Evolutionary conservation across 2,888 invertebrate genomes (phyloP), one percentile per base, ranked within the genome.

Genomic region (Megalurothrips usitatus): DNA sequence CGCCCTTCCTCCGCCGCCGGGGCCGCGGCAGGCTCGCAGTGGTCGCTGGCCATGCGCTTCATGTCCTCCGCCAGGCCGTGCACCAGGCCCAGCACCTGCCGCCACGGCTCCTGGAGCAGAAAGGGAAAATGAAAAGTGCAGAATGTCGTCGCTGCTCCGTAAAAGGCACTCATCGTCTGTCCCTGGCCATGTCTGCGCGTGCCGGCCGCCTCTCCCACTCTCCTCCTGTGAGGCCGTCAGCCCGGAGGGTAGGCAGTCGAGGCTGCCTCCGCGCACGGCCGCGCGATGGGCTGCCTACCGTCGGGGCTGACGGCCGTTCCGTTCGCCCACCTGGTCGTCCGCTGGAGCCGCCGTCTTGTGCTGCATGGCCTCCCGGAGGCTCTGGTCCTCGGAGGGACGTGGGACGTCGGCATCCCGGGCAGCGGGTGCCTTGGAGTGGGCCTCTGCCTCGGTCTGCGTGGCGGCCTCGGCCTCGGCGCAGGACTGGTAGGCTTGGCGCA

Each of bases 51-150:
- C 68, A 75, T 23, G 23, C 68, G 23, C 12, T 26, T n/a, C 68
- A 75, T 26, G 68, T 75, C 68, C 68, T 75, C 68, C 23, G 68
- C 68, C 23, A 75, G 68, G 23, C 26, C 68, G 68, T 75, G 68
- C 23, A 75, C 68, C 11, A 75, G 26, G 23, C 68, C 68, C 68
- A 75, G 26, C 26, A 75, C 68, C 68, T 75, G 68, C 68, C 26
- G 68, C 68, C 68, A 75, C 26, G 68, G 58, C 58, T 58, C 68
- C 68, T 75, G 68, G 11, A 26, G 58, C n/a, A 19, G 2, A 14
- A 58, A 58, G 0, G 14, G 11, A 14, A 58, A 58, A 58, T 58
- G 19, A 58, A 58, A 58, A 52, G 52, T 52, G 19, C 1, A 14
- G 19, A 58, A 14, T 58, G 58, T 14, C 14, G 58, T 6, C 1